Base-by-base conservation (phyloP, 2,888 invertebrate genomes). In the Chaetoderma sp. region DNA sequence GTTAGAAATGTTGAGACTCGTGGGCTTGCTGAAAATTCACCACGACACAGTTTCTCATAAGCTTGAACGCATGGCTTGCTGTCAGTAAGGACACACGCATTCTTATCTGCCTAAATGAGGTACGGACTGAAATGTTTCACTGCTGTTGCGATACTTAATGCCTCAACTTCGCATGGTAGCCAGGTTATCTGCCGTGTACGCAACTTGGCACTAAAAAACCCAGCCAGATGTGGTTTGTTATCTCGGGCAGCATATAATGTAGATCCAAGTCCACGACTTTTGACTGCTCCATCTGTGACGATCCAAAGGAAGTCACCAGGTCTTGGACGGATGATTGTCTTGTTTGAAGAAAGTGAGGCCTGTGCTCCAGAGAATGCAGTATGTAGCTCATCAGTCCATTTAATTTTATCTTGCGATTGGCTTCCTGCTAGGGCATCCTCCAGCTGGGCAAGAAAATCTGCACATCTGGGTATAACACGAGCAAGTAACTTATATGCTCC, bases 141-240 rank as follows among this genome's bases (percentile, higher is more conserved):
- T 1, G 72, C 64, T 0, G 72, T 65, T 16, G 68, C 68, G 23
- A 74, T 75, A 8, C 44, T 30, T 4, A 75, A 50, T 5, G 75
- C 74, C 50, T 75, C 75, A 18, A 75, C 56, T 56, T 76, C 76
- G 59, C 75, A 76, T n/a, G 74, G 70, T 23, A 76, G 50, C 73
- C 75, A 73, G 4, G 49, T 64, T 16, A 63, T 63, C 55, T 75
- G 72, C 28, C 62, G 61, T 60, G 67, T 57, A 33, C 45, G 28
- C n/a, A 59, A 58, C 33, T 66, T 65, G 5, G 61, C 57, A 25
- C 36, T 49, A 5, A 39, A 66, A 36, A 58, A 65, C 18, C 62
- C 63, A 16, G 56, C 62, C 13, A 65, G 30, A 16, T n/a, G 27
- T 18, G 18, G 47, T 39, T 58, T 65, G 23, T 33, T 27, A 28